Evolutionary conservation across 2,888 invertebrate species (phyloP), one percentile per base, ranked within the genome.

Genomic region (Mycalesis mineus): DNA sequence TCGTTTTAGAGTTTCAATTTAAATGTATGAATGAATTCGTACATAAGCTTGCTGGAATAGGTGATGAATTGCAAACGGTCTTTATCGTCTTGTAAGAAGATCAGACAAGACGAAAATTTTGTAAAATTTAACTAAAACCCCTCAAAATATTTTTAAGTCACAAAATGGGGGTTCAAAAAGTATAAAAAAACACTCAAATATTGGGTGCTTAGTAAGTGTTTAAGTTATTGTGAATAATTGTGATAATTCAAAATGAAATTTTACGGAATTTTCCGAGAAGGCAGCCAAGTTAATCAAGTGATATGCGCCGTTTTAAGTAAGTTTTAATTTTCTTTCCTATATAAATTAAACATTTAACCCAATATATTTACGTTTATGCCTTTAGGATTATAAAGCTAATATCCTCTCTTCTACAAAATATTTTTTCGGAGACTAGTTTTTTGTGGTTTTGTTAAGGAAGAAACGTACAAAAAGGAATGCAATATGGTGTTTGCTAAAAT

Each of bases 271-370:
- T 84, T 82, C 40, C 55, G 65, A 0, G 79, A 84, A 61, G 83
- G 84, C 0, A 84, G 78, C 54, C 74, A 75, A 49, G 64, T 85
- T 1, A 84, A 84, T 60, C 88, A 88, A 67, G 69, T 84, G 60
- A 69, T 87, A 71, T 85, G 83, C 65, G 85, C 84, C 1, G 57
- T 87, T 44, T 70, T 86, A 37, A 78, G 85, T 86, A 66, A 81
- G 82, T 79, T 66, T 36, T 36, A 36, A 11, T 36, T 2, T 36
- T 11, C 1, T 4, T 11, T 36, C 4, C 3, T 9, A 36, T 2
- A 36, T 36, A 11, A n/a, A n/a, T n/a, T n/a, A n/a, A n/a, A n/a
- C n/a, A n/a, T n/a, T n/a, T n/a, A n/a, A n/a, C n/a, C n/a, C n/a
- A n/a, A n/a, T n/a, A n/a, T n/a, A n/a, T n/a, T n/a, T n/a, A n/a